These are phyloP conservation scores for Hofmannophila pseudospretella DNA, from an alignment of 2,888 invertebrate species.

Conservation along the genomic window DNA sequence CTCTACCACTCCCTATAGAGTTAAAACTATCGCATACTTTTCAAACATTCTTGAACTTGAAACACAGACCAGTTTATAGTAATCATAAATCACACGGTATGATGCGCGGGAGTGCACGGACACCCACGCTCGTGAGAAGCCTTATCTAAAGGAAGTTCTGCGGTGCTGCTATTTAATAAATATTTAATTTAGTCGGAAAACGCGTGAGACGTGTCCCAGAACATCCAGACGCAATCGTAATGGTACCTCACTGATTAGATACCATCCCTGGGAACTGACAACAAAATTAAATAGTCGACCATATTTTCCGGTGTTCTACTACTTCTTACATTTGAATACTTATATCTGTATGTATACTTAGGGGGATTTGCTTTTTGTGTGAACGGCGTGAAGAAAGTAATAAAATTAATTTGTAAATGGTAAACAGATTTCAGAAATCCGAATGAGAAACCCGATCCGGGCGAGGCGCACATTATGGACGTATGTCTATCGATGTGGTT, in stretches of 20 bases:
- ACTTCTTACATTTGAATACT: slow-evolving; percentile 25
- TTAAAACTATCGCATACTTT: background rate
- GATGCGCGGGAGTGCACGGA: slow-evolving; percentile 2
- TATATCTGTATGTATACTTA: slow-evolving; percentile 9
- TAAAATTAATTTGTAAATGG: slow-evolving; percentile 12
- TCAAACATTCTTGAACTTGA: background rate
- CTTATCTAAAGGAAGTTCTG: slow-evolving; percentile 63
- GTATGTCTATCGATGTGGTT: slow-evolving; percentile 26
- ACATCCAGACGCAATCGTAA: slow-evolving; percentile 53
- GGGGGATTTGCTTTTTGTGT: slow-evolving; percentile 6
- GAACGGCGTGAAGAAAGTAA: slow-evolving; percentile 2
- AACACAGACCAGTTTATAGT: background rate
- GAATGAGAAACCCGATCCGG: slow-evolving; percentile 6
- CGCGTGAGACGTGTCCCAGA: slow-evolving; percentile 41
- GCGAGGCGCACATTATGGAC: slow-evolving; percentile 12
- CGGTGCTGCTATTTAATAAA: slow-evolving; percentile 50
- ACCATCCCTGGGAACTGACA: slow-evolving; percentile 66
- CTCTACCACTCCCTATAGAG: too few species aligned
- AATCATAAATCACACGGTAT: background rate
- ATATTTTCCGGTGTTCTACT: slow-evolving; percentile 39
- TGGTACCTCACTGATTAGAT: slow-evolving; percentile 69
- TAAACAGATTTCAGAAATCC: slow-evolving; percentile 14
- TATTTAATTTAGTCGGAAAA: slow-evolving; percentile 65
- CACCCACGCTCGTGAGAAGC: slow-evolving; percentile 40
- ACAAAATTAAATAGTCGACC: slow-evolving; percentile 49